Evolutionary conservation across 2,888 invertebrate species (phyloP).

Genomic region (Drosophila neotestacea): DNA sequence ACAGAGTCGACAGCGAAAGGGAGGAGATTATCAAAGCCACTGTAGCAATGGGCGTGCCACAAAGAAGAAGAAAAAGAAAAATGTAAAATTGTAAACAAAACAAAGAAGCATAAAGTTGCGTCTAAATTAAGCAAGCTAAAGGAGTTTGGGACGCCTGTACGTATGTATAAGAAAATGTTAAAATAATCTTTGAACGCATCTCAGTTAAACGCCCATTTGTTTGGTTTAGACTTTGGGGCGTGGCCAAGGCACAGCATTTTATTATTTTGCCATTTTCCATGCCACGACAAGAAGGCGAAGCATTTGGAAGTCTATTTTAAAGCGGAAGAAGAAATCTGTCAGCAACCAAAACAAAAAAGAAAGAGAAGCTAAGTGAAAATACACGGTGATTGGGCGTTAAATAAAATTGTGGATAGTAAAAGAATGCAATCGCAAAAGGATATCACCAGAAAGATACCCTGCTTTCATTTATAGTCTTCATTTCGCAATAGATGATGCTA

Average conservation of each 20-base stretch:
- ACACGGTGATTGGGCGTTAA: slow-evolving; percentile 52
- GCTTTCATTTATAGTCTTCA: background rate
- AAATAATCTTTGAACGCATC: slow-evolving; percentile 19
- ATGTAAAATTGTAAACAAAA: slow-evolving; percentile 3
- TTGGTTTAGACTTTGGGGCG: slow-evolving; percentile 11
- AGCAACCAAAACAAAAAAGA: slow-evolving; percentile 14
- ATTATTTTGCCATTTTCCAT: slow-evolving; percentile 38
- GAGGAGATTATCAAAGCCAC: slow-evolving; percentile 47
- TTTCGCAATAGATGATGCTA: background rate
- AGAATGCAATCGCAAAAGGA: background rate
- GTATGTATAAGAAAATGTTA: slow-evolving; percentile 8
- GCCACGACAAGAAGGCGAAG: slow-evolving; percentile 1
- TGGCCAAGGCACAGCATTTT: slow-evolving; percentile 28
- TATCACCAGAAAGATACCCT: background rate
- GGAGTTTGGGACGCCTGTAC: slow-evolving; percentile 5
- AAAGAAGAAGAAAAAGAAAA: background rate
- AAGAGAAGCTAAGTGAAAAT: slow-evolving; percentile 41
- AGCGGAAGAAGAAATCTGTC: slow-evolving; percentile 32
- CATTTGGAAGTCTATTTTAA: slow-evolving; percentile 13
- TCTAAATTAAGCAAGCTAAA: slow-evolving; percentile 6
- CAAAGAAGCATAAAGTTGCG: background rate
- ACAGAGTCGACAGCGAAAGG: slow-evolving; percentile 59
- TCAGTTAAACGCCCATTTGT: slow-evolving; percentile 22
- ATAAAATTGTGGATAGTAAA: slow-evolving; percentile 2
- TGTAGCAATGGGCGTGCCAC: slow-evolving; percentile 36